Percentiles rank a stretch among this genome's conserved stretches.
phyloP scores from a whole-genome alignment of 2,113 vertebrate genomes.

The Taurulus bubalis region DNA sequence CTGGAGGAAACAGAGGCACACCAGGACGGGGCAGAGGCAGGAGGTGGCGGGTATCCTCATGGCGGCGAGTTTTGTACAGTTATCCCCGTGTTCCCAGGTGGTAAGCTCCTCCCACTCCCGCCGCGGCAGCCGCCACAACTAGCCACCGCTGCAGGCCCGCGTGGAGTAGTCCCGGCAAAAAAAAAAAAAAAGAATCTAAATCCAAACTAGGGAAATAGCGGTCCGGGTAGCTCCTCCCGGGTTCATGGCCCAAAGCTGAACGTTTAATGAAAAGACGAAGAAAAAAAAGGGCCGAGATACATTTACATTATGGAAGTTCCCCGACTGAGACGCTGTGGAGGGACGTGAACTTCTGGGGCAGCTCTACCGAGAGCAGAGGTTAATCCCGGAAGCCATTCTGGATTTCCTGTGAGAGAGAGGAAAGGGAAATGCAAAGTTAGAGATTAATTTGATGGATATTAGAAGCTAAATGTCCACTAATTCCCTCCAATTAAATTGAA shows the following conservation, averaged over 20 bases:
- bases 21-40: slow-evolving; percentile 93
- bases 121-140: slow-evolving; percentile 54
- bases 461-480: slow-evolving; percentile 69
- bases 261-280: slow-evolving; percentile 57
- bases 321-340: slow-evolving; percentile 25
- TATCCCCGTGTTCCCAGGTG: slow-evolving; percentile 71
- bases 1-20: slow-evolving; percentile 98
- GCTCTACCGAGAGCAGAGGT: slow-evolving; percentile 79
- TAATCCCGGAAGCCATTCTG: slow-evolving; percentile 84
- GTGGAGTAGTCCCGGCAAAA: slow-evolving; percentile 78
- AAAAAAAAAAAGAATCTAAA: slow-evolving; percentile 70
- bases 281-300: slow-evolving; percentile 66
- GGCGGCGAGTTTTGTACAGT: slow-evolving; percentile 82
- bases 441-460: slow-evolving; percentile 71
- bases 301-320: slow-evolving; percentile 91
- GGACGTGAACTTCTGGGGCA: slow-evolving; percentile 64
- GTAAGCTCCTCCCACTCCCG: slow-evolving; percentile 62
- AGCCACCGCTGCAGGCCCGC: slow-evolving; percentile 82
- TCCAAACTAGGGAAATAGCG: slow-evolving; percentile 77
- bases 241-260: slow-evolving; percentile 86
- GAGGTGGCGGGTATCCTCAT: slow-evolving; percentile 94
- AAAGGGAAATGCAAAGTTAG: slow-evolving; percentile 42
- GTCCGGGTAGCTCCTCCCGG: slow-evolving; percentile 84
- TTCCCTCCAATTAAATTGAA: slow-evolving; percentile 67
- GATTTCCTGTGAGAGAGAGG: slow-evolving; percentile 79